These are phyloP conservation scores for Pseudorasbora parva DNA, from an alignment of 2,113 vertebrate species.

Conservation along the genomic window DNA sequence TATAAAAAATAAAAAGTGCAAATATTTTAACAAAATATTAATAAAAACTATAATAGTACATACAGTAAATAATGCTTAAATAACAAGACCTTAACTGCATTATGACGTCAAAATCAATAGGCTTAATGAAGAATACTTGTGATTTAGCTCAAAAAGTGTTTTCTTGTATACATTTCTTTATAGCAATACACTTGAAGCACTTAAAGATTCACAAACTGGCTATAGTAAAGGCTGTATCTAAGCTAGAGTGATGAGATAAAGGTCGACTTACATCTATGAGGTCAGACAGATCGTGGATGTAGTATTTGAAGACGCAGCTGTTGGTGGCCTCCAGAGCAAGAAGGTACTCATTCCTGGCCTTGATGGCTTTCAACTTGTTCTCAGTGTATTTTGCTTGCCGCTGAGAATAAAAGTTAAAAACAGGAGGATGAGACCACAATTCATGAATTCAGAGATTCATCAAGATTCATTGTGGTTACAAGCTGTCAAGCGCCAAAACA, in stretches of 20 bases:
- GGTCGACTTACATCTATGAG: constrained; percentile 90
- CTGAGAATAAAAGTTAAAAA: constrained; percentile 68
- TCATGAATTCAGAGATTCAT: too few species aligned
- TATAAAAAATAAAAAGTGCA: too few species aligned
- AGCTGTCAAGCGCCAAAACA: neutral
- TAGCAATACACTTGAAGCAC: too few species aligned
- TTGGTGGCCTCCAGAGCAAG: constrained; percentile 96
- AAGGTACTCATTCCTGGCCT: constrained; percentile 96
- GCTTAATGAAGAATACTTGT: neutral
- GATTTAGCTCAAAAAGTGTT: neutral
- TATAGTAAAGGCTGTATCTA: neutral
- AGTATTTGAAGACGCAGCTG: constrained; percentile 97
- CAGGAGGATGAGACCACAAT: neutral
- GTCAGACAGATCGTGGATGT: constrained; percentile 97
- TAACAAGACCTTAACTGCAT: neutral
- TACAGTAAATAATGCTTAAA: neutral
- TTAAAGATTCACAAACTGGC: too few species aligned
- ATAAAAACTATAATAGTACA: neutral
- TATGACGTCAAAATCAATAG: neutral
- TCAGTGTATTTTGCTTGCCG: constrained; percentile 98
- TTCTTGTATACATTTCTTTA: neutral
- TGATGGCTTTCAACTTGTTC: constrained; percentile 96
- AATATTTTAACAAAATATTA: too few species aligned
- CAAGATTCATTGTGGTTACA: neutral
- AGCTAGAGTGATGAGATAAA: neutral